Conservation (phyloP, 2,888 invertebrate species). For the Polyommatus iphigenia region DNA sequence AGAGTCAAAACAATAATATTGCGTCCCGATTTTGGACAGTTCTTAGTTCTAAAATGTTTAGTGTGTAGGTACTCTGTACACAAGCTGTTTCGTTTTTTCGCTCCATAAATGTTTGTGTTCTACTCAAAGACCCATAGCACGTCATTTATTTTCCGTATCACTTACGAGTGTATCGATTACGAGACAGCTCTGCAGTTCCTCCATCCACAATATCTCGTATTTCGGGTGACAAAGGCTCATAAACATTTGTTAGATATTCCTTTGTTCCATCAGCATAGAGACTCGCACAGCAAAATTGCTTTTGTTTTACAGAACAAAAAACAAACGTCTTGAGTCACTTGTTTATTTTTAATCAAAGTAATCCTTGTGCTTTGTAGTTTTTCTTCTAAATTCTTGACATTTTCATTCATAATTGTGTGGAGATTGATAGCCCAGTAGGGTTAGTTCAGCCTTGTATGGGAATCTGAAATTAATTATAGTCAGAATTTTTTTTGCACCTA, state of each 20-base stretch:
- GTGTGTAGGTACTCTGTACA: no score
- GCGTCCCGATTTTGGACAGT: no score
- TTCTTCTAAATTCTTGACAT: background rate
- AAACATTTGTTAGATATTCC: conserved; percentile 45
- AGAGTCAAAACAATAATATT: no score
- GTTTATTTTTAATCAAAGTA: conserved; percentile 28
- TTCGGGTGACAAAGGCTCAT: conserved; percentile 43
- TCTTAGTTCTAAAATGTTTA: no score
- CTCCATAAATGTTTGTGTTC: no score
- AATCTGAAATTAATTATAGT: no score
- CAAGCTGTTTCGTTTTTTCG: no score
- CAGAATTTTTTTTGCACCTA: no score
- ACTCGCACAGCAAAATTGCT: conserved; percentile 29
- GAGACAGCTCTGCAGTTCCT: conserved; percentile 31
- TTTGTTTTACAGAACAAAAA: conserved; percentile 23
- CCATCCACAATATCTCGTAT: conserved; percentile 38
- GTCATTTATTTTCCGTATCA: background rate
- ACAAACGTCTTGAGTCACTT: conserved; percentile 16
- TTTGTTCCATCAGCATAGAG: conserved; percentile 42
- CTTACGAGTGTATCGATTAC: conserved; percentile 1
- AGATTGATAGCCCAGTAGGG: no score
- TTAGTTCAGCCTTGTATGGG: no score
- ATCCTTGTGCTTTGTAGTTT: background rate
- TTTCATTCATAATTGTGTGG: background rate
- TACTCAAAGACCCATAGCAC: background rate